phyloP scores from a whole-genome alignment of 2,797 vertebrate species.

The Coregonus ussuriensis region DNA sequence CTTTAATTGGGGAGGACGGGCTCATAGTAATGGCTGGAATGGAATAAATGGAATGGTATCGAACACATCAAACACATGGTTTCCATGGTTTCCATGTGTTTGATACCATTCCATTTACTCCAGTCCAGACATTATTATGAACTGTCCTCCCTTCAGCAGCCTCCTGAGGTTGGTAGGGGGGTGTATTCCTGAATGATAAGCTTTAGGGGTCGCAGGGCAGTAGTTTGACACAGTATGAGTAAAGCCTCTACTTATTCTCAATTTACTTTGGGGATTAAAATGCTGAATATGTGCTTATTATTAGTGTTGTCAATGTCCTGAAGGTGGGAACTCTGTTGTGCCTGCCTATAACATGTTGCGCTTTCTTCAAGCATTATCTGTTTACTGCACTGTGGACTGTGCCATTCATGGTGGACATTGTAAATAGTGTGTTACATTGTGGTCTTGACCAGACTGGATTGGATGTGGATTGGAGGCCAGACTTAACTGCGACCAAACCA shows the following conservation, averaged over 20 bases:
- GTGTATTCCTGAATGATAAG: not conserved
- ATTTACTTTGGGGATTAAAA: conserved; percentile 21
- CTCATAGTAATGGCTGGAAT: too few relatives aligned
- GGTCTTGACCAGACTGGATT: not conserved
- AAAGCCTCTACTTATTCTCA: not conserved
- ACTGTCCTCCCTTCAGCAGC: too few relatives aligned
- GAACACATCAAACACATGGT: too few relatives aligned
- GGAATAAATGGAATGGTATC: too few relatives aligned
- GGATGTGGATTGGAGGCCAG: not conserved
- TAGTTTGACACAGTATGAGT: conserved; percentile 31
- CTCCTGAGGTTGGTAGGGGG: not conserved
- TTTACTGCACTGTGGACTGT: conserved; percentile 11
- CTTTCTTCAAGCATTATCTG: not conserved
- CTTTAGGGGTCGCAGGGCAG: conserved; percentile 10
- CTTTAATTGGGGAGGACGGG: too few relatives aligned
- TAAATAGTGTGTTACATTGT: conserved; percentile 9
- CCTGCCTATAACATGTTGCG: conserved; percentile 47
- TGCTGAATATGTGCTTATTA: conserved; percentile 14
- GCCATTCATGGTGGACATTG: conserved; percentile 20
- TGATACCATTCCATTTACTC: too few relatives aligned
- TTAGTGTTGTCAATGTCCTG: conserved; percentile 17
- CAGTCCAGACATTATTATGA: too few relatives aligned
- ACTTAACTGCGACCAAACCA: not conserved
- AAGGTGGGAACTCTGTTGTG: conserved; percentile 50
- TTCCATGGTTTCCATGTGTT: too few relatives aligned